These are phyloP conservation scores for Poecilia latipinna DNA, from an alignment of 2,113 vertebrate genomes.

Conservation along the genomic window DNA sequence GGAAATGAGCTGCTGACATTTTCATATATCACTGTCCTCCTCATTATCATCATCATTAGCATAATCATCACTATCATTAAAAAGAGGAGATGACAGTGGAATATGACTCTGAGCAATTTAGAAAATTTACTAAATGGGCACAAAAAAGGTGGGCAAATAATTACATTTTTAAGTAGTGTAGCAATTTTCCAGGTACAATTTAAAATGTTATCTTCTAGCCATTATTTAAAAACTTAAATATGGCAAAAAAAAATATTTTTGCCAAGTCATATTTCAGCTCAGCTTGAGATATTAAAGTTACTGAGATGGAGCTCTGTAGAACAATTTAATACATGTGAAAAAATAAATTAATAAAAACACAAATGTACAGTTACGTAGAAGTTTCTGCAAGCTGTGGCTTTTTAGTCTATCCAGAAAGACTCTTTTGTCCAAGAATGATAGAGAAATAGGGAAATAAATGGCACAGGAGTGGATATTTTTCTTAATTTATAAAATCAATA, in stretches of 20 bases:
- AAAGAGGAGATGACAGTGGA: slow-evolving; percentile 19
- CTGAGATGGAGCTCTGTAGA: neutral
- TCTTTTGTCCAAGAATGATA: too few relatives aligned
- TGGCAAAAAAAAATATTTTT: neutral
- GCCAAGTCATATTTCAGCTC: neutral
- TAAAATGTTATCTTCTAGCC: neutral
- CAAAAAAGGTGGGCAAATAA: neutral
- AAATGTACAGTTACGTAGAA: neutral
- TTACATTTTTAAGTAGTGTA: neutral
- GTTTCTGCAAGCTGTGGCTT: neutral
- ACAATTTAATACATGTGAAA: neutral
- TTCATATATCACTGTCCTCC: slow-evolving; percentile 46
- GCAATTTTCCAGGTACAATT: neutral
- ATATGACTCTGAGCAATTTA: slow-evolving; percentile 41
- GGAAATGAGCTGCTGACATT: slow-evolving; percentile 32
- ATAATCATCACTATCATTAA: slow-evolving; percentile 49
- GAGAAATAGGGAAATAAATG: too few relatives aligned
- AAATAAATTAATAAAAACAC: neutral
- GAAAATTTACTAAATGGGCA: neutral
- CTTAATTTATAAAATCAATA: too few relatives aligned
- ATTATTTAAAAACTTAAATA: neutral
- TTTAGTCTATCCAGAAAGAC: too few relatives aligned
- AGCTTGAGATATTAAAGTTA: neutral
- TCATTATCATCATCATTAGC: slow-evolving; percentile 49
- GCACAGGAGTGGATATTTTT: too few relatives aligned